phyloP scores from a whole-genome alignment of 2,113 vertebrate species.

The Pachycephala philippinensis region DNA sequence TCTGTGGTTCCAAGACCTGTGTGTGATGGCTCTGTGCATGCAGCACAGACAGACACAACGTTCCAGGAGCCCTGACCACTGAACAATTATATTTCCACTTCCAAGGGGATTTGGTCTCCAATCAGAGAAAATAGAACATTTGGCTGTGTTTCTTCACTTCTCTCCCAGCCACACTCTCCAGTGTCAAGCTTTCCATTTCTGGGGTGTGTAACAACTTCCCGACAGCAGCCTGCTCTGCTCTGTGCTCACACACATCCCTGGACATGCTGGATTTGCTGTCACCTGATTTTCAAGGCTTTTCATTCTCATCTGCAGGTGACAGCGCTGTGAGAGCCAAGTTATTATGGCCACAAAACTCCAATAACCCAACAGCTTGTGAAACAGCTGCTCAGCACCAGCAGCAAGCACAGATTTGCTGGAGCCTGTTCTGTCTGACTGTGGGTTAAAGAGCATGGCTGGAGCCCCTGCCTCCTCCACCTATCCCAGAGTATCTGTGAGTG shows the following conservation, averaged over 20 bases:
- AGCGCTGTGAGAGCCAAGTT: background rate
- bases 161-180: background rate
- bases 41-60: background rate
- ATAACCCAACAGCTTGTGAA: background rate
- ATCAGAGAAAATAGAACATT: background rate
- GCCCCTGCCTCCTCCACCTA: background rate
- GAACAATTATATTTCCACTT: background rate
- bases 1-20: background rate
- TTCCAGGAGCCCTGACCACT: background rate
- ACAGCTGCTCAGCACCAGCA: slow-evolving; percentile 26
- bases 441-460: background rate
- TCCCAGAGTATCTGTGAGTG: background rate
- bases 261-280: background rate
- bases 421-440: background rate
- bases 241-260: background rate
- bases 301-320: background rate
- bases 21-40: fast-evolving
- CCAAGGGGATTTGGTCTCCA: background rate
- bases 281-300: background rate
- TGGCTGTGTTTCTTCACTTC: background rate
- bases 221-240: background rate
- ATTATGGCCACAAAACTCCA: background rate
- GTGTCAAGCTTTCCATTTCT: background rate
- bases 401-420: slow-evolving; percentile 11
- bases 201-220: background rate